phyloP scores from a whole-genome alignment of 1,140 invertebrate genomes.

The Drosophila ambigua region DNA sequence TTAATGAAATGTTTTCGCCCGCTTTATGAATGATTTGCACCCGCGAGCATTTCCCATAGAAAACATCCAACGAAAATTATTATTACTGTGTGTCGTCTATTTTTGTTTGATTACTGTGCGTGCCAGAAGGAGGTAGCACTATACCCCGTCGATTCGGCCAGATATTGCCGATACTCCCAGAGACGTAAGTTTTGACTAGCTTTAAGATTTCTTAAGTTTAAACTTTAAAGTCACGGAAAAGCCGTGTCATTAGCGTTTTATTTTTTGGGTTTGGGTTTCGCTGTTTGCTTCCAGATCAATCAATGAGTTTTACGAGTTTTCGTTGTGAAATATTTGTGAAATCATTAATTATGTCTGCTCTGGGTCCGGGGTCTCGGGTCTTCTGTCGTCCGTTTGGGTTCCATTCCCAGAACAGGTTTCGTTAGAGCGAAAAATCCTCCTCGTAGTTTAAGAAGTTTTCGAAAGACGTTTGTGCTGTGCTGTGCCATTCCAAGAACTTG shows the following conservation, averaged over 20 bases:
- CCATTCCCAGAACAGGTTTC: conserved; percentile 52
- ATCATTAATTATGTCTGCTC: conserved; percentile 69
- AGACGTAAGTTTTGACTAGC: no score
- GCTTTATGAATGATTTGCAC: conserved; percentile 52
- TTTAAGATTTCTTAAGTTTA: no score
- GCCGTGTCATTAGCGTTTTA: conserved; percentile 27
- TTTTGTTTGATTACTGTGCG: no score
- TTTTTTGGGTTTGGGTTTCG: conserved; percentile 18
- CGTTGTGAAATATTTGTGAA: conserved; percentile 62
- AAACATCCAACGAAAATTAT: no score
- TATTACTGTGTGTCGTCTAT: no score
- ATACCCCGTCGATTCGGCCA: no score
- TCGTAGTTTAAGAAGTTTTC: conserved; percentile 33
- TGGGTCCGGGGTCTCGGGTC: conserved; percentile 4
- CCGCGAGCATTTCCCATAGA: no score
- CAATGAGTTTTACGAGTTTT: conserved; percentile 64
- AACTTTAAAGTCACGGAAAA: no score
- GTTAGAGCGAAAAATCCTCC: conserved; percentile 39
- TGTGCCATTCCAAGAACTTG: conserved; percentile 70
- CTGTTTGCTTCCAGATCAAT: conserved; percentile 35
- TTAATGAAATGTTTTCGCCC: conserved; percentile 55
- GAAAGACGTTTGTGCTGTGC: conserved; percentile 15
- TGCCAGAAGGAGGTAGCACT: no score
- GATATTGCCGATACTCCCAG: no score
- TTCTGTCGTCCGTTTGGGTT: conserved; percentile 3